Base-by-base conservation (phyloP, 1,140 invertebrate genomes). In the Subanguina moxae region DNA sequence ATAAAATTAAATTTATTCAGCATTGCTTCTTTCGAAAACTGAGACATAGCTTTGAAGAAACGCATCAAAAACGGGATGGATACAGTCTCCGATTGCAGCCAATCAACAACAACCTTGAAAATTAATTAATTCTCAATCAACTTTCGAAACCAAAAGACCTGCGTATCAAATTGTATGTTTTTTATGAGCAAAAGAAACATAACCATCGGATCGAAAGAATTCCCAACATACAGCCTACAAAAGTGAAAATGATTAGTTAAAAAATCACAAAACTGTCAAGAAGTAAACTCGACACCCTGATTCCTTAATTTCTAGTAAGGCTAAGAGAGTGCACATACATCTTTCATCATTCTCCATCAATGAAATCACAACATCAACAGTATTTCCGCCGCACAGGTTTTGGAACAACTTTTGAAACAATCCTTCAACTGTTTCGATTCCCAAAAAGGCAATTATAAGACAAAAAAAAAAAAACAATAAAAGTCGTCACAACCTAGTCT, bases 311-410 rank as follows among this genome's bases (percentile, higher is more conserved):
- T 61, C 28, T 17, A 61, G 58, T 15, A 61, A 28, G 15, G n/a
- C 17, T 15, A 61, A 28, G 3, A 61, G n/a, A 21, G 38, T 61
- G 27, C 15, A 64, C 19, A 64, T n/a, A 19, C 32, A 64, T 64
- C 62, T 27, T 64, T 64, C 62, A 19, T 64, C 62, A 17, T 64
- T 56, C 19, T 64, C 62, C 21, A 64, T 64, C 25, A 64, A 61
- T 8, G 19, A 3, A 21, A 65, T 38, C 38, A 64, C 62, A 58
- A 28, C 19, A 21, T 64, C 56, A 11, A 64, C 62, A 38, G 32
- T 5, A 38, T 38, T 38, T 5, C 11, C 32, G 32, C 3, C 32
- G 11, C 32, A 3, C 32, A 38, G 11, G 32, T 11, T 38, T 38
- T 38, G 3, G 32, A 11, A 38, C 32, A 38, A 38, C 32, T 38